phyloP scores from a whole-genome alignment of 2,797 vertebrate species.

The Leptodactylus fallax region DNA sequence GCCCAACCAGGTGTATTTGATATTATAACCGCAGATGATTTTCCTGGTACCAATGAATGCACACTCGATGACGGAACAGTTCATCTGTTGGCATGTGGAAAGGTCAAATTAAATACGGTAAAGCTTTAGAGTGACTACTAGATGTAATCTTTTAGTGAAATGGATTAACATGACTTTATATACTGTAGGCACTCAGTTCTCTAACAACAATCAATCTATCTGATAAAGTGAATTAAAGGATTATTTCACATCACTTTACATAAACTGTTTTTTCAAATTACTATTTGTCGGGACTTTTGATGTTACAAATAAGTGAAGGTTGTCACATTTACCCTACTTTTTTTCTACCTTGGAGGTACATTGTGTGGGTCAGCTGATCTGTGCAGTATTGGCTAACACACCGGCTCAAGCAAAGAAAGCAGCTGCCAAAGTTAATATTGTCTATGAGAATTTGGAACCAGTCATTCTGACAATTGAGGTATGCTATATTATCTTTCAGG shows the following conservation, averaged over 20 bases:
- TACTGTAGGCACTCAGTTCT: neutral
- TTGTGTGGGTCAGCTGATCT: slow-evolving; percentile 77
- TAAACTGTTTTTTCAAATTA: neutral
- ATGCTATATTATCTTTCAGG: neutral
- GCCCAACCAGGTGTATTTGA: slow-evolving; percentile 81
- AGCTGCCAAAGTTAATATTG: slow-evolving; percentile 73
- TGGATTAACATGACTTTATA: neutral
- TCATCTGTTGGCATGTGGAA: slow-evolving; percentile 73
- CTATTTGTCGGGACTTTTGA: neutral
- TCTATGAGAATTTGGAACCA: slow-evolving; percentile 75
- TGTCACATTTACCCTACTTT: neutral
- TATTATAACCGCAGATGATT: slow-evolving; percentile 81
- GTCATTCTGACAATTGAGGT: slow-evolving; percentile 76
- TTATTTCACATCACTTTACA: neutral
- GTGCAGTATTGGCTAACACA: slow-evolving; percentile 76
- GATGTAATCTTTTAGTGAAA: neutral
- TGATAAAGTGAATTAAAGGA: neutral
- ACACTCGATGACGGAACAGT: slow-evolving; percentile 70
- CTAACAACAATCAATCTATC: neutral
- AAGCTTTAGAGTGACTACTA: neutral
- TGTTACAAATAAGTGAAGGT: neutral
- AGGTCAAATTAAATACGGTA: slow-evolving; percentile 68
- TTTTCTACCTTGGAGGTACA: slow-evolving; percentile 71
- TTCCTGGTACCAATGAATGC: slow-evolving; percentile 82
- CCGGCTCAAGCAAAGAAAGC: slow-evolving; percentile 73